These are phyloP conservation scores for Cephonodes hylas DNA, from an alignment of 2,888 invertebrate genomes.

Conservation along the genomic window DNA sequence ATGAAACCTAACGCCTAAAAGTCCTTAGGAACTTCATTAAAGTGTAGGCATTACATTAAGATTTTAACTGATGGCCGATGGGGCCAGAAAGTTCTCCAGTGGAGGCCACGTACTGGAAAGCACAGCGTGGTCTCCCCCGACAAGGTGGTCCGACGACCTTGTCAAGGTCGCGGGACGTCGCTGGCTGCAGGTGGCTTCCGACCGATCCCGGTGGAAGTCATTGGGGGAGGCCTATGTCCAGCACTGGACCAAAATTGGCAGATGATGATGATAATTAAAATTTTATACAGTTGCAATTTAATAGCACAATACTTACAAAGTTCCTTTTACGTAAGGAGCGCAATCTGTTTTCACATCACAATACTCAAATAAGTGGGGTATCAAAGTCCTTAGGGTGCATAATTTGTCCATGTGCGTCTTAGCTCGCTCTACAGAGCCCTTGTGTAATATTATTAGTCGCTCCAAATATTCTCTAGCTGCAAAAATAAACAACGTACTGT, in stretches of 20 bases:
- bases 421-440: constrained; percentile 54
- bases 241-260: too few species aligned
- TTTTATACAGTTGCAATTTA: background rate
- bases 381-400: constrained; percentile 49
- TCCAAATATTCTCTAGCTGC: constrained; percentile 53
- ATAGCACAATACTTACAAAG: constrained; percentile 46
- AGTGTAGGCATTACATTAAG: too few species aligned
- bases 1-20: background rate
- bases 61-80: too few species aligned
- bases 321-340: constrained; percentile 23
- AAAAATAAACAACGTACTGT: constrained; percentile 16
- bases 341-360: constrained; percentile 37
- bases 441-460: constrained; percentile 40
- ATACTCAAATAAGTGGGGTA: constrained; percentile 45
- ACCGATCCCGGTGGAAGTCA: too few species aligned
- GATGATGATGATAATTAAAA: background rate
- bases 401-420: constrained; percentile 51
- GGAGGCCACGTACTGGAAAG: too few species aligned
- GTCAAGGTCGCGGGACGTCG: too few species aligned
- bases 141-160: too few species aligned
- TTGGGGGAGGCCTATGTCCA: too few species aligned
- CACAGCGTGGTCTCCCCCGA: too few species aligned
- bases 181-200: too few species aligned
- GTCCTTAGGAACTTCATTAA: background rate
- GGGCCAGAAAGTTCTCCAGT: too few species aligned